A percentile compares a stretch with the other conserved stretches of the same genome.
Evolutionary conservation across 2,113 vertebrate species (phyloP).

Genomic region (Cyphomyrus discorhynchus): DNA sequence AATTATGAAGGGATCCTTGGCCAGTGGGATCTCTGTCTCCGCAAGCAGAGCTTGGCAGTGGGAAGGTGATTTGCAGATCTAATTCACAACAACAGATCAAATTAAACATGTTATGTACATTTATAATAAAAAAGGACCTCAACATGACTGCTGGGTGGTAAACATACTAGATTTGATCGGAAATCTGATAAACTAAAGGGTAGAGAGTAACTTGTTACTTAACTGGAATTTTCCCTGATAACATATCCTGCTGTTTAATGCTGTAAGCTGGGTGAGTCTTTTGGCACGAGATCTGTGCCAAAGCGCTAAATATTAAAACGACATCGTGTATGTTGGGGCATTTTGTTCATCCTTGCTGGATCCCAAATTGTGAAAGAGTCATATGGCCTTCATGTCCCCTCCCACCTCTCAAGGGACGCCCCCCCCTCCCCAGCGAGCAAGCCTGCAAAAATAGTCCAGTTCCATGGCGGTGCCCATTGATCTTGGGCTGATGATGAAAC

Average conservation of each 20-base stretch:
- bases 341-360: not conserved
- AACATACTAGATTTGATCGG: not conserved
- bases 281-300: not conserved
- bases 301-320: not conserved
- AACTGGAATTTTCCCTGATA: conserved; percentile 16
- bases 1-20: conserved; percentile 24
- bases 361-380: not conserved
- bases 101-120: not conserved
- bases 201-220: not conserved
- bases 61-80: not conserved
- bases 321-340: not conserved
- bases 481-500: conserved; percentile 42
- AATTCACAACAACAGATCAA: not conserved
- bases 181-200: not conserved
- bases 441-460: conserved; percentile 12
- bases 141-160: not conserved
- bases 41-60: not conserved
- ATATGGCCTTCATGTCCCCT: not conserved
- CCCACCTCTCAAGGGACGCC: not conserved
- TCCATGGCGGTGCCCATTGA: conserved; percentile 33
- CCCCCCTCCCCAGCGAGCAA: not conserved
- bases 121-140: not conserved
- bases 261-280: not conserved
- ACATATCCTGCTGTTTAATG: not conserved
- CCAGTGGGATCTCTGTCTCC: conserved; percentile 27